Conservation (phyloP, 1,140 invertebrate genomes). For the Mylabris phalerata region DNA sequence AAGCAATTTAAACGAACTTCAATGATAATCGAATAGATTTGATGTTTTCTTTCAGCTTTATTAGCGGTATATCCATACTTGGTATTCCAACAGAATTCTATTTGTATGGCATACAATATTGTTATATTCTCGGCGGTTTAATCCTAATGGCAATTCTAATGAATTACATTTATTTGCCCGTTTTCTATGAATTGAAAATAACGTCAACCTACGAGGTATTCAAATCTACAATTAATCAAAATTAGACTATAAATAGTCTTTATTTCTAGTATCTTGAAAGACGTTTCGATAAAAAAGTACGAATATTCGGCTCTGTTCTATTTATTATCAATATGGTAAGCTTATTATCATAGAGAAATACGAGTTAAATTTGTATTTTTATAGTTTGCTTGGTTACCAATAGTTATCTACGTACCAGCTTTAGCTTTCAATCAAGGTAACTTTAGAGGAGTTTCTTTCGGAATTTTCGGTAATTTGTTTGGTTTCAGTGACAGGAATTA, state of each 20-base stretch:
- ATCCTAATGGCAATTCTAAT: conserved; percentile 59
- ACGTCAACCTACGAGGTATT: conserved; percentile 77
- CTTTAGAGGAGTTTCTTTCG: conserved; percentile 6
- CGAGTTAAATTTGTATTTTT: conserved; percentile 19
- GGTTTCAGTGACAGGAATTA: conserved; percentile 72
- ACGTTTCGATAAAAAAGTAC: conserved; percentile 62
- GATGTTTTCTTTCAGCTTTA: conserved; percentile 45
- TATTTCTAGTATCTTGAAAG: conserved; percentile 68
- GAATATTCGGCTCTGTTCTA: conserved; percentile 66
- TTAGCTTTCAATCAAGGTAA: conserved; percentile 69
- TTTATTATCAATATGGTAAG: conserved; percentile 65
- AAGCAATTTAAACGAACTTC: neutral
- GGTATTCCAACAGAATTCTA: conserved; percentile 83
- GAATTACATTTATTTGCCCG: conserved; percentile 65
- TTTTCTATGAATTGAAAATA: conserved; percentile 71
- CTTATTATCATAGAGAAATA: conserved; percentile 5
- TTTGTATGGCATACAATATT: conserved; percentile 65
- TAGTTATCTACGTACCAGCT: conserved; percentile 68
- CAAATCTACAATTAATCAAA: neutral
- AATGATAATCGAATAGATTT: neutral
- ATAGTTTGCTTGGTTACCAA: conserved; percentile 60
- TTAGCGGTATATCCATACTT: conserved; percentile 56
- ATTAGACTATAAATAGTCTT: conserved; percentile 32
- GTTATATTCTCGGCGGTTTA: conserved; percentile 55
- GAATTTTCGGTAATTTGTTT: conserved; percentile 23